phyloP scores from a whole-genome alignment of 2,113 vertebrate genomes.

The Triplophysa rosa region DNA sequence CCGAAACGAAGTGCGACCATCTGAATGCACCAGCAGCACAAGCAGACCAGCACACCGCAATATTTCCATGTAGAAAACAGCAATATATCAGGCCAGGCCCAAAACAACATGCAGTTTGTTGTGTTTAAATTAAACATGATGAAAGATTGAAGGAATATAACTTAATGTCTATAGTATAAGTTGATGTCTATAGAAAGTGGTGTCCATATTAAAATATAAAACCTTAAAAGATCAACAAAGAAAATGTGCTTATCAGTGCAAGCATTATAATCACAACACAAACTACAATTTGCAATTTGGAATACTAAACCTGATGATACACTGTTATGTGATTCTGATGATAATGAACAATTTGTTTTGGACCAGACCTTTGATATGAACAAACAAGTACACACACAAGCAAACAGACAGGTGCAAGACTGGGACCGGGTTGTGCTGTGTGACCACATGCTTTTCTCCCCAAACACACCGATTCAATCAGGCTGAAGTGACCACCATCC shows the following conservation, averaged over 20 bases:
- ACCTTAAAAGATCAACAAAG: too few relatives aligned
- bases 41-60: neutral
- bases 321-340: neutral
- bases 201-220: neutral
- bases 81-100: conserved; percentile 22
- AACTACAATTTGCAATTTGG: too few relatives aligned
- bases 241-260: neutral
- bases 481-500: neutral
- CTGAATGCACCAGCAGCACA: neutral
- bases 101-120: conserved; percentile 18
- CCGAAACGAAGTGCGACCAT: neutral
- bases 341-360: neutral
- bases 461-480: neutral
- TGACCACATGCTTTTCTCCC: conserved; percentile 2
- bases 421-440: conserved; percentile 13
- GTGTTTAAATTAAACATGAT: neutral
- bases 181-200: neutral
- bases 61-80: neutral
- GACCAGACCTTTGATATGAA: neutral
- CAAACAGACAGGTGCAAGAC: neutral
- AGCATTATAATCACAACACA: neutral
- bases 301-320: too few relatives aligned
- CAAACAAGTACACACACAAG: neutral
- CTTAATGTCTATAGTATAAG: neutral
- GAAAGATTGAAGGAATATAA: neutral